Base-by-base conservation (phyloP, 2,888 invertebrate species). In the Callinectes sapidus region DNA sequence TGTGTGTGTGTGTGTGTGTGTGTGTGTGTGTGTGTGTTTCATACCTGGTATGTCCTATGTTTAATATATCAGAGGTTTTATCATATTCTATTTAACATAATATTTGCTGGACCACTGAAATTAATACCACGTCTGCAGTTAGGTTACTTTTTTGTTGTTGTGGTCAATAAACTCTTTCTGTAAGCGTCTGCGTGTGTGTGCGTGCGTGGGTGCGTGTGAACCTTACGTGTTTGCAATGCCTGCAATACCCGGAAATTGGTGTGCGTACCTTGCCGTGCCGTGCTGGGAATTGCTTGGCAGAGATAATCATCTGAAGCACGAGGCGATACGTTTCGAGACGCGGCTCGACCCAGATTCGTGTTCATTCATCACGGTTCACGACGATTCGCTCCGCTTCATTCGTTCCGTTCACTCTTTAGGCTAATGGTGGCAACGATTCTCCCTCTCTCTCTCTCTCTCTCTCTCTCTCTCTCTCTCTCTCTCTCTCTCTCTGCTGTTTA, bases 1-100 rank as follows among this genome's bases (percentile, higher is more conserved):
- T 71, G 71, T 71, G 71, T 71, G 71, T 71, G 71, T 71, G 71
- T 71, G 71, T 71, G 71, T 71, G 71, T 71, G 71, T 71, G 71
- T 71, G 71, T 71, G 71, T 71, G 71, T 71, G 71, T 71, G n/a
- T 28, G 71, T 71, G 71, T 28, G 71, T 71, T n/a, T n/a, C n/a
- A n/a, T n/a, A n/a, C n/a, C n/a, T n/a, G n/a, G n/a, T n/a, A n/a
- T n/a, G n/a, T n/a, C n/a, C n/a, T n/a, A n/a, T n/a, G n/a, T n/a
- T n/a, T n/a, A n/a, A n/a, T n/a, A n/a, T n/a, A n/a, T n/a, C n/a
- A n/a, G n/a, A n/a, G n/a, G n/a, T n/a, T n/a, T n/a, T n/a, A n/a
- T n/a, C n/a, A n/a, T n/a, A n/a, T n/a, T n/a, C n/a, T n/a, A n/a
- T n/a, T n/a, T n/a, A n/a, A n/a, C n/a, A n/a, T n/a, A n/a, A n/a